phyloP scores from a whole-genome alignment of 2,797 vertebrate genomes.

The Crypturellus tataupa region DNA sequence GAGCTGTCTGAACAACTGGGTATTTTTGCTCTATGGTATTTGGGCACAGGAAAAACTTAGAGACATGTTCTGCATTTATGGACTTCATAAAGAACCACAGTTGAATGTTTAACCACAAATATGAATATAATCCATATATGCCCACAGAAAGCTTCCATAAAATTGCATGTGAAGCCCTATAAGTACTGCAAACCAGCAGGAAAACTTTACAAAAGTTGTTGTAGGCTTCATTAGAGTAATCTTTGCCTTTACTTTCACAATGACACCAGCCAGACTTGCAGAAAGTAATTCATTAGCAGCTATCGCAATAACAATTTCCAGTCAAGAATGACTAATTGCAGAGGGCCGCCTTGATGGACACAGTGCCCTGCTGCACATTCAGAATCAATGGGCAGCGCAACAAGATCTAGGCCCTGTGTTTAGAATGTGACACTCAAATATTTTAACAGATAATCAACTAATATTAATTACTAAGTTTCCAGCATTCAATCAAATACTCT shows the following conservation, averaged over 20 bases:
- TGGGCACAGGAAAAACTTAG: neutral
- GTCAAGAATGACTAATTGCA: conserved; percentile 44
- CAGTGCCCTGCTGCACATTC: neutral
- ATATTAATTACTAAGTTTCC: neutral
- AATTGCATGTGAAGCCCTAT: neutral
- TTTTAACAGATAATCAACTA: neutral
- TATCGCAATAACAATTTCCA: conserved; percentile 7
- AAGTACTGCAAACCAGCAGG: neutral
- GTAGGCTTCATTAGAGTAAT: neutral
- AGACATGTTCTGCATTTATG: neutral
- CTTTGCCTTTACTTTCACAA: neutral
- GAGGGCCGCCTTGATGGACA: conserved; percentile 6
- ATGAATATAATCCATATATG: neutral
- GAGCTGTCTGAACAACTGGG: neutral
- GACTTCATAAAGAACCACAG: neutral
- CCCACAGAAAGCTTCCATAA: neutral
- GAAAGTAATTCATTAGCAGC: conserved; percentile 32
- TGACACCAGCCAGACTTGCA: conserved; percentile 17
- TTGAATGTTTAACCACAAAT: no score
- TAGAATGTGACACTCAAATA: neutral
- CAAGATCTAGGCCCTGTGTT: neutral
- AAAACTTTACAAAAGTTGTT: neutral
- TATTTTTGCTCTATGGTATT: neutral
- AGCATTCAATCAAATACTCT: neutral
- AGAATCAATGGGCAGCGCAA: neutral